Evolutionary conservation across 2,888 invertebrate species (phyloP), one percentile per base, ranked within the genome.

Genomic region (Steinernema scapterisci): DNA sequence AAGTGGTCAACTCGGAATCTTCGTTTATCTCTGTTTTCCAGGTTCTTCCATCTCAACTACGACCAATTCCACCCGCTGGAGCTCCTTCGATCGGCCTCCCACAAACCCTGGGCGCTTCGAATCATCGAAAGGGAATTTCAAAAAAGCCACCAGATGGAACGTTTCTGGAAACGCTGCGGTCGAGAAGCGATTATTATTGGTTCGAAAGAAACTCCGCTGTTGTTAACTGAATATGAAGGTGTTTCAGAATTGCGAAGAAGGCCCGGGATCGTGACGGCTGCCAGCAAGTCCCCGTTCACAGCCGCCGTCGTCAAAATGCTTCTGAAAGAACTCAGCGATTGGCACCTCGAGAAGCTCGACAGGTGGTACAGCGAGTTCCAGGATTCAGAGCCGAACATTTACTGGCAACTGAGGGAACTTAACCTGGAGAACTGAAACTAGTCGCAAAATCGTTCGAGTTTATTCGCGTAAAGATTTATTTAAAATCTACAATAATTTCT

Each of bases 291-390:
- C 31, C 7, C 27, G 11, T 63, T 63, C 63, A 16, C 27, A 6
- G 31, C 11, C 16, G 1, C 27, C 11, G 63, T 31, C 63, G 31
- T 31, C 25, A 25, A 27, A 1, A 16, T 11, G 27, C 38, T 63
- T 16, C 21, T 63, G 13, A 25, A 13, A 6, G 63, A 27, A 27
- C 25, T 63, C 16, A 6, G 31, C 63, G 63, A 25, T 2, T 63
- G 63, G 63, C 63, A 63, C 6, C 63, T 63, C 5, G 63, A 63
- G 63, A 27, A 38, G 38, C 63, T 63, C 31, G 63, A 63, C 63
- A 25, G 63, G 16, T 63, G 63, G 63, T 11, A 27, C 16, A 25
- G 63, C 31, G 63, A 63, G 38, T 63, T 5, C 63, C 1, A 6
- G 63, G 38, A 63, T 13, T 6, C 63, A 6, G 63, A 63, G 38